Evolutionary conservation across 2,888 invertebrate species (phyloP), one percentile per base, ranked within the genome.

Genomic region (Serripes groenlandicus): DNA sequence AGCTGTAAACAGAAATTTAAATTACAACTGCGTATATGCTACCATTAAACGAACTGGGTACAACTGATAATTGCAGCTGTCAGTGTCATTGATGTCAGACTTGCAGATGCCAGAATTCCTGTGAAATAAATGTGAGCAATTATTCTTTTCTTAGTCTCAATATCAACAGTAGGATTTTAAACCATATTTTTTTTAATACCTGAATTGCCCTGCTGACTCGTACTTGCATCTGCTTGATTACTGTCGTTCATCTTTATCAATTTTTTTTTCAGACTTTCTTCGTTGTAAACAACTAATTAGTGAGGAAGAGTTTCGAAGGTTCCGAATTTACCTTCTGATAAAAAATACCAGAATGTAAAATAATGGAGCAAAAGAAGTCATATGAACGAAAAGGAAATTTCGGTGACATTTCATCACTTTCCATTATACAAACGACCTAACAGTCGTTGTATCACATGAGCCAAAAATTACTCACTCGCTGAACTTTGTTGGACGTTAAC

Each of bases 141-240:
- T 9, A 4, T 15, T 60, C 7, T 28, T 7, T 28, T 9, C 23
- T 28, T 5, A 28, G 60, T n/a, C 3, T 28, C 26, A 28, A 60
- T 15, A 30, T n/a, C n/a, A n/a, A n/a, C n/a, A n/a, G n/a, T n/a
- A n/a, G n/a, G n/a, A n/a, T n/a, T n/a, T n/a, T n/a, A n/a, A n/a
- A n/a, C n/a, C n/a, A n/a, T n/a, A n/a, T n/a, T n/a, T n/a, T n/a
- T n/a, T 28, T 60, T 18, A 60, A 3, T 11, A 60, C 11, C 7
- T 60, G 3, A 26, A 58, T 28, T 62, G 34, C 62, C 62, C 30
- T 62, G 30, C 34, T 62, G 62, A 21, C 62, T 62, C 5, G 62
- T 62, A 21, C 62, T 34, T 62, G 62, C 21, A 7, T 34, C 62
- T 62, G 34, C 21, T 11, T 32, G 18, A 21, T 62, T 34, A 34